Evolutionary conservation across 2,113 vertebrate species (phyloP), one percentile per base, ranked within the genome.

Genomic region (Salvelinus alpinus): DNA sequence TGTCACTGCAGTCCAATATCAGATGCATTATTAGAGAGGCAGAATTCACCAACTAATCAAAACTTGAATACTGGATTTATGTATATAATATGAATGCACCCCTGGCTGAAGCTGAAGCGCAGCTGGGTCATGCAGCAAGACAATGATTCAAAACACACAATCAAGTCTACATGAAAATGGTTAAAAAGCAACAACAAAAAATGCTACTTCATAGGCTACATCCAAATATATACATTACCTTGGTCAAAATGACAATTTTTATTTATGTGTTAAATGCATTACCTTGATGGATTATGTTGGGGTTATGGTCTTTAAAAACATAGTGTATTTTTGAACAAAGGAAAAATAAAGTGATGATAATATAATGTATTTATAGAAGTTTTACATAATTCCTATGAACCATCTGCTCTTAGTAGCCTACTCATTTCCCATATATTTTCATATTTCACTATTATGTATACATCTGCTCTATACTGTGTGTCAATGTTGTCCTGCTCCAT

Each of bases 241-340:
- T 18, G 16, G 0, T 16, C 51, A 57, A 57, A 54, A 16, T 57
- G 4, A 5, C 12, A 0, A 31, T 66, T 13, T 44, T 12, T 11
- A 44, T 66, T 14, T 31, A 66, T 57, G 18, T 57, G 54, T 14
- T 57, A 14, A 57, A 57, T 1, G 4, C 18, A 57, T 57, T 57
- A 57, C 20, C 54, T 74, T 70, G 29, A 70, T 9, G 18, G 20
- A 27, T 72, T 75, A 44, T 73, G 51, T 38, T 76, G 64, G 20
- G 11, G 13, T 74, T 54, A 75, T 47, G 31, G 34, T 80, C 75
- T 84, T 84, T 78, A 78, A 75, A 67, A 70, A 71, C 27, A 38
- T 67, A 69, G 64, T 72, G 54, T 77, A 27, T 79, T 12, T 20
- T 34, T 5, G 66, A 72, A 57, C 54, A 57, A 77, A 60, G 70